Percentiles rank a stretch among this genome's conserved stretches.
phyloP scores from a whole-genome alignment of 2,113 vertebrate genomes.

The Delphinus delphis region DNA sequence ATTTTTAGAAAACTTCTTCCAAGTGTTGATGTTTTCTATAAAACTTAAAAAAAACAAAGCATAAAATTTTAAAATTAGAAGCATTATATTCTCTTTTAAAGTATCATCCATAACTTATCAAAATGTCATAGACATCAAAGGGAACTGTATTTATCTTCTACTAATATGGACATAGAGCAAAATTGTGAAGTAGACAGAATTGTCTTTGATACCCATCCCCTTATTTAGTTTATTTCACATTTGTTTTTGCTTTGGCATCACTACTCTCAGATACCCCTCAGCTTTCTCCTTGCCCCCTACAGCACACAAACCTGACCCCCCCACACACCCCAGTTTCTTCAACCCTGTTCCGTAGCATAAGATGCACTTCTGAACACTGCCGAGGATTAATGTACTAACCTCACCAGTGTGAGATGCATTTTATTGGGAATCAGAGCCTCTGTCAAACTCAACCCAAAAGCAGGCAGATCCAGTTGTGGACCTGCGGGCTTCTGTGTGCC shows the following conservation, averaged over 20 bases:
- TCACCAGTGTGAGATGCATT: neutral
- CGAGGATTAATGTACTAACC: neutral
- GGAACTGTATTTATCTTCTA: neutral
- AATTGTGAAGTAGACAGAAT: neutral
- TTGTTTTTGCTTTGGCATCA: neutral
- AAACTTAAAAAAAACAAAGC: neutral
- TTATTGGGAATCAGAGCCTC: neutral
- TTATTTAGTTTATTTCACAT: neutral
- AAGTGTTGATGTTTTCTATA: neutral
- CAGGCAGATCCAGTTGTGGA: neutral
- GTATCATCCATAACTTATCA: neutral
- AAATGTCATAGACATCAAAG: neutral
- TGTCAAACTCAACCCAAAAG: neutral
- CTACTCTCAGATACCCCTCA: neutral
- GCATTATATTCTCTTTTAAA: neutral
- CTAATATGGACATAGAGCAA: neutral
- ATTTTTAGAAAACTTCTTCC: slow-evolving; percentile 18
- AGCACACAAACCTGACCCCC: neutral
- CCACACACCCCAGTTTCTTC: accelerated
- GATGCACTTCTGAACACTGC: neutral
- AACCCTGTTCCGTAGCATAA: neutral
- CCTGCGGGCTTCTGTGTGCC: accelerated
- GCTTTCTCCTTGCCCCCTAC: neutral
- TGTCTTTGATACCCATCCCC: neutral
- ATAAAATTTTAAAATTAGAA: neutral